These are phyloP conservation scores for Macrochelys suwanniensis DNA, from an alignment of 2,797 vertebrate genomes.

Conservation along the genomic window DNA sequence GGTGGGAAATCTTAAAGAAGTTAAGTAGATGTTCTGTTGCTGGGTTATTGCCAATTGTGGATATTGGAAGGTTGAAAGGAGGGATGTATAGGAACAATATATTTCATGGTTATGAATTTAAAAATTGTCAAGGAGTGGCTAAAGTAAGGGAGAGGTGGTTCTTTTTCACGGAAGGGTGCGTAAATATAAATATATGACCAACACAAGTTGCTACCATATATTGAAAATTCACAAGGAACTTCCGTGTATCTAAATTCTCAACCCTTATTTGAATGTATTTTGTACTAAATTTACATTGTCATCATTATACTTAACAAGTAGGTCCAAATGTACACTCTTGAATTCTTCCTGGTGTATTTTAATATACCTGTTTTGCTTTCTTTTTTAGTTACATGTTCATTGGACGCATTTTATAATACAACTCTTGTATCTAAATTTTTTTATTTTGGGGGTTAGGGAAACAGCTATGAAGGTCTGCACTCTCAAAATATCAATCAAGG, in stretches of 20 bases:
- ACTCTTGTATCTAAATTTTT: not conserved
- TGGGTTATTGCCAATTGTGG: not conserved
- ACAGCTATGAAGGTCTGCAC: not conserved
- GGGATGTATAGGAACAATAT: not conserved
- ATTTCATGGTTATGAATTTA: not conserved
- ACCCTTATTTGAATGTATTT: too few species aligned
- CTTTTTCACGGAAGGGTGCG: not conserved
- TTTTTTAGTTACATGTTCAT: not conserved
- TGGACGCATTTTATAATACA: not conserved
- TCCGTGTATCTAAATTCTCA: too few species aligned
- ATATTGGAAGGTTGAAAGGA: not conserved
- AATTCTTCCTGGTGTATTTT: not conserved
- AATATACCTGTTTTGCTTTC: too few species aligned
- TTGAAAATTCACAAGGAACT: not conserved
- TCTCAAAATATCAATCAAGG: not conserved
- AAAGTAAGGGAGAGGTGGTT: not conserved
- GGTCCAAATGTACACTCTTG: not conserved
- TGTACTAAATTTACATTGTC: not conserved
- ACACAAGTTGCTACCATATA: too few species aligned
- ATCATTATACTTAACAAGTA: not conserved
- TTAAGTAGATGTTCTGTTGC: not conserved
- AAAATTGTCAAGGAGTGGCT: not conserved
- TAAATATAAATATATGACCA: not conserved
- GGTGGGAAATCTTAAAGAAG: not conserved
- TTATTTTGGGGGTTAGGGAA: not conserved